phyloP scores from a whole-genome alignment of 1,140 invertebrate species.

The Armadillidium nasatum region DNA sequence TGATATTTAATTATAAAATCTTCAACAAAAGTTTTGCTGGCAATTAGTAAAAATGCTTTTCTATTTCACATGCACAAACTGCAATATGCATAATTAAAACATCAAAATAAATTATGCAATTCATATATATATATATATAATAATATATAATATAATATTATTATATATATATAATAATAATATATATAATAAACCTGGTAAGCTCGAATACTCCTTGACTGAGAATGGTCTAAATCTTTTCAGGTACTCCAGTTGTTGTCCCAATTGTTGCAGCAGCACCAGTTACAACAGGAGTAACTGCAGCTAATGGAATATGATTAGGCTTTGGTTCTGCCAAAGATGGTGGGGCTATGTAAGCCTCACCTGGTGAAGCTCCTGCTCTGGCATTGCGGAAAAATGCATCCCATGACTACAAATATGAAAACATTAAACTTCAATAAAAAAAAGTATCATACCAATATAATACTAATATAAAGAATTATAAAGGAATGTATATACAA shows the following conservation, averaged over 20 bases:
- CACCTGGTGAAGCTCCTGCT: slow-evolving; percentile 69
- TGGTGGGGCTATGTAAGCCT: slow-evolving; percentile 81
- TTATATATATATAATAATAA: background rate
- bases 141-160: too few relatives aligned
- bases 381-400: slow-evolving; percentile 87
- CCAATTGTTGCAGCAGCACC: slow-evolving; percentile 29
- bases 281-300: slow-evolving; percentile 56
- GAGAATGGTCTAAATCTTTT: slow-evolving; percentile 92
- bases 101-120: background rate
- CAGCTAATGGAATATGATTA: slow-evolving; percentile 68
- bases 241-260: slow-evolving; percentile 56
- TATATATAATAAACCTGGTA: slow-evolving; percentile 77
- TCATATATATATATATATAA: too few relatives aligned
- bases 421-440: slow-evolving; percentile 31
- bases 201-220: slow-evolving; percentile 97
- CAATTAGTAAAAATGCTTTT: too few relatives aligned
- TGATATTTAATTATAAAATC: too few relatives aligned
- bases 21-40: too few relatives aligned
- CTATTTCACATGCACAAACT: too few relatives aligned
- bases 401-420: slow-evolving; percentile 85
- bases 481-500: background rate
- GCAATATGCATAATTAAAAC: too few relatives aligned
- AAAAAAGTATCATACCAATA: background rate
- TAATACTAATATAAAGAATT: background rate
- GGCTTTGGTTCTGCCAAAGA: slow-evolving; percentile 65